Evolutionary conservation across 2,888 invertebrate species (phyloP).

Genomic region (Eupithecia exiguata): DNA sequence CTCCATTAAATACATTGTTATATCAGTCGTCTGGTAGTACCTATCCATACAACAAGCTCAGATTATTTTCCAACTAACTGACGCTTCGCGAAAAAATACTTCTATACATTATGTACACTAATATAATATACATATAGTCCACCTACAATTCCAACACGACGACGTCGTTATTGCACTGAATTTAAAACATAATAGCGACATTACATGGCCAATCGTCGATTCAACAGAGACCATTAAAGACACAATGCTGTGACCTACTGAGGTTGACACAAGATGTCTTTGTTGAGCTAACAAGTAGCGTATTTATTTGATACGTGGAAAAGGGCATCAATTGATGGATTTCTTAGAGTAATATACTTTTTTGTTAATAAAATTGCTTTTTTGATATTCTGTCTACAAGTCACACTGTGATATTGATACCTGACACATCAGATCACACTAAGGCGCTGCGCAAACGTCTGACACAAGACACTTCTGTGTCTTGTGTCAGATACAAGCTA

Average conservation of each 20-base stretch:
- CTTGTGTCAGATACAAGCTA: no score
- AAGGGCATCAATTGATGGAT: conserved; percentile 1
- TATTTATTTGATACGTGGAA: conserved; percentile 3
- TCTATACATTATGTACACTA: no score
- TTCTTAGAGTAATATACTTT: background rate
- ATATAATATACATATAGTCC: no score
- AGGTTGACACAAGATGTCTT: conserved; percentile 37
- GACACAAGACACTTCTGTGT: no score
- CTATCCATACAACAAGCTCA: no score
- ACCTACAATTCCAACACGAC: background rate
- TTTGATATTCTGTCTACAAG: background rate
- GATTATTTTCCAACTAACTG: no score
- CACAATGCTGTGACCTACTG: conserved; percentile 37
- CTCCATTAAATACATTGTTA: no score
- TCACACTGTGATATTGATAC: no score
- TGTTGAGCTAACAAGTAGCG: conserved; percentile 24
- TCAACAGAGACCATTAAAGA: conserved; percentile 30
- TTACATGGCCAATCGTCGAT: conserved; percentile 29
- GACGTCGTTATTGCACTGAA: conserved; percentile 15
- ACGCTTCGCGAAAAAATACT: no score
- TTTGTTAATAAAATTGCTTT: background rate
- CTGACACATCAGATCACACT: no score
- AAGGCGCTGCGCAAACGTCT: no score
- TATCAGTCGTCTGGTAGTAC: no score
- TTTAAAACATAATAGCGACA: conserved; percentile 31